phyloP scores from a whole-genome alignment of 2,888 invertebrate species.

The Himalopsyche kuldschensis region DNA sequence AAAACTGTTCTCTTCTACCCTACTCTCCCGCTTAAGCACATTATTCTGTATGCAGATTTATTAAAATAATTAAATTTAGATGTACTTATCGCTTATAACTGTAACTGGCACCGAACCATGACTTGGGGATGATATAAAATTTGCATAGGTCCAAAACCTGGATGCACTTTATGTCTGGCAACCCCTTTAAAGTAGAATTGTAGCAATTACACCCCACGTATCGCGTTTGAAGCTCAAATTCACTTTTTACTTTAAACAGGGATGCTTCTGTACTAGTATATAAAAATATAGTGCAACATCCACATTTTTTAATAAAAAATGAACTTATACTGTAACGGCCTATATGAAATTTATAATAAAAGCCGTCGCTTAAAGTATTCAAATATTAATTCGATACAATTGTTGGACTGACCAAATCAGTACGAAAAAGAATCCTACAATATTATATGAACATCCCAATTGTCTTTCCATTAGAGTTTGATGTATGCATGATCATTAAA shows the following conservation, averaged over 20 bases:
- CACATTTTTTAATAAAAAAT: background rate
- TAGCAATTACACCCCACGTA: conserved; percentile 22
- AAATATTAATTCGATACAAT: no score
- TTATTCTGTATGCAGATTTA: background rate
- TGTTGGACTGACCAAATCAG: no score
- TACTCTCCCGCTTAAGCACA: background rate
- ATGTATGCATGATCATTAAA: no score
- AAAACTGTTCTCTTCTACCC: background rate
- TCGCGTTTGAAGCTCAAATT: background rate
- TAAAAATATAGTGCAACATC: background rate
- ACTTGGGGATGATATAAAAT: conserved; percentile 25
- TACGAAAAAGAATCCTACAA: no score
- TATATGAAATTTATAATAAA: no score
- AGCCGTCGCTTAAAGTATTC: no score
- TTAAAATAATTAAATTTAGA: conserved; percentile 8
- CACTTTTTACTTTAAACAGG: background rate
- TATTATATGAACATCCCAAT: no score
- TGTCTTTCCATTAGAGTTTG: no score
- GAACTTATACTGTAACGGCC: no score
- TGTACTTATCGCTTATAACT: conserved; percentile 1
- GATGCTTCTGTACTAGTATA: background rate
- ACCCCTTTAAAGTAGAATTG: conserved; percentile 3
- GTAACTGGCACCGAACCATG: background rate
- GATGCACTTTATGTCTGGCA: conserved; percentile 12
- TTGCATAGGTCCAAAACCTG: conserved; percentile 34